A percentile compares a stretch with the other conserved stretches of the same genome.
Evolutionary conservation across 2,888 invertebrate genomes (phyloP).

Genomic region (Pristionchus maxplancki): DNA sequence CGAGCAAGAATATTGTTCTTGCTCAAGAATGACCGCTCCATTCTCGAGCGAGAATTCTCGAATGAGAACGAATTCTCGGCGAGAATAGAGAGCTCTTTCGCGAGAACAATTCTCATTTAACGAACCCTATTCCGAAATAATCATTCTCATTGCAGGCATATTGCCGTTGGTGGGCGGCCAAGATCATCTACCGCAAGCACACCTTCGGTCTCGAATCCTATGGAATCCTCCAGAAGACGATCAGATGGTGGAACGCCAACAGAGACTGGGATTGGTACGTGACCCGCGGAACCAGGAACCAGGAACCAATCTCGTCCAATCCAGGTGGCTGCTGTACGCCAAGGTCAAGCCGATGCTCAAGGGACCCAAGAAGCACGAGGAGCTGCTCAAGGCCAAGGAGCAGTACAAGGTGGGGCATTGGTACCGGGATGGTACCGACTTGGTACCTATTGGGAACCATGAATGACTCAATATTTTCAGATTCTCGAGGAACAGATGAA

Average conservation of each 20-base stretch:
- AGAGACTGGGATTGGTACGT: constrained; percentile 84
- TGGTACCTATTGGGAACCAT: neutral
- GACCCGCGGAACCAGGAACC: neutral
- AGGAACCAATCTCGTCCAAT: neutral
- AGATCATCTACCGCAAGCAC: constrained; percentile 61
- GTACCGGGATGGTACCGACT: constrained; percentile 12
- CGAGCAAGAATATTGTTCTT: too few species aligned
- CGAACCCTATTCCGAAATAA: neutral
- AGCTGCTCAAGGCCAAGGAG: constrained; percentile 71
- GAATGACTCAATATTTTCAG: constrained; percentile 79
- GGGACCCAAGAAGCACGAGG: constrained; percentile 75
- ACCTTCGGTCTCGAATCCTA: constrained; percentile 68
- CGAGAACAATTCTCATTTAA: too few species aligned
- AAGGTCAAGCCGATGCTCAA: constrained; percentile 74
- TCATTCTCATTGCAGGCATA: constrained; percentile 56
- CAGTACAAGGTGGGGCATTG: constrained; percentile 61
- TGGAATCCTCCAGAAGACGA: constrained; percentile 73
- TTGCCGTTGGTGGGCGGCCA: constrained; percentile 64
- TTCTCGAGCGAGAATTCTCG: constrained; percentile 48
- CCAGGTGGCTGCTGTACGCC: constrained; percentile 71
- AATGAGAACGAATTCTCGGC: too few species aligned
- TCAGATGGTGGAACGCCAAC: constrained; percentile 73
- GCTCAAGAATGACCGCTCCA: neutral
- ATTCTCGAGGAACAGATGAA: constrained; percentile 92
- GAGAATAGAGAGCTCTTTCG: too few species aligned